These are phyloP conservation scores for Collichthys lucidus DNA, from an alignment of 2,113 vertebrate genomes.

Conservation along the genomic window DNA sequence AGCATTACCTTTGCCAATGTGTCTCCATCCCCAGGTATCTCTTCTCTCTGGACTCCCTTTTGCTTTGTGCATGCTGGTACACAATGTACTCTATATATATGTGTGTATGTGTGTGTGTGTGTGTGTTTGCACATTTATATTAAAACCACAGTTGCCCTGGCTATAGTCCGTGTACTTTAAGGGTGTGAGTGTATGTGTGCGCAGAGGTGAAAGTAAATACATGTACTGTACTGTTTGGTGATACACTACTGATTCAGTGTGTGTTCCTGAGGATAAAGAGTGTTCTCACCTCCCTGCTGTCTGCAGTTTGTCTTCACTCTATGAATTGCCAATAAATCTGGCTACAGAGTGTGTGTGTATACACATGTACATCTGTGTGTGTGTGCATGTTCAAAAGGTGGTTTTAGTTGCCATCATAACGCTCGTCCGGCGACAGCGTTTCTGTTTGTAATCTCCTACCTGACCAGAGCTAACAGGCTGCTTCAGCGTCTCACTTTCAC, in stretches of 20 bases:
- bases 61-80: constrained; percentile 60
- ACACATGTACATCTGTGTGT: neutral
- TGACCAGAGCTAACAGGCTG: constrained; percentile 71
- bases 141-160: constrained; percentile 26
- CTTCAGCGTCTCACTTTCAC: constrained; percentile 56
- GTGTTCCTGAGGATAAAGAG: constrained; percentile 51
- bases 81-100: constrained; percentile 41
- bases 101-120: neutral
- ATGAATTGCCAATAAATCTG: constrained; percentile 53
- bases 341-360: constrained; percentile 20
- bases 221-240: constrained; percentile 8
- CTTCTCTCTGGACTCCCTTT: constrained; percentile 62
- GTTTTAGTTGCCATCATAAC: constrained; percentile 42
- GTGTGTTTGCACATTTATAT: neutral
- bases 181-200: constrained; percentile 8
- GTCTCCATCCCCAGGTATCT: constrained; percentile 75
- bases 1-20: constrained; percentile 71
- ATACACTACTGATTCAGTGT: constrained; percentile 30
- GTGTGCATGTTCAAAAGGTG: constrained; percentile 25
- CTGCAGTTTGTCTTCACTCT: constrained; percentile 52
- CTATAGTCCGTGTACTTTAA: constrained; percentile 18
- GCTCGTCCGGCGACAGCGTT: constrained; percentile 63
- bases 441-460: constrained; percentile 73
- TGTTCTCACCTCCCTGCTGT: constrained; percentile 49
- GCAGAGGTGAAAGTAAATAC: constrained; percentile 20